Conservation (phyloP, 2,113 vertebrate species). For the Cinclus mexicanus region DNA sequence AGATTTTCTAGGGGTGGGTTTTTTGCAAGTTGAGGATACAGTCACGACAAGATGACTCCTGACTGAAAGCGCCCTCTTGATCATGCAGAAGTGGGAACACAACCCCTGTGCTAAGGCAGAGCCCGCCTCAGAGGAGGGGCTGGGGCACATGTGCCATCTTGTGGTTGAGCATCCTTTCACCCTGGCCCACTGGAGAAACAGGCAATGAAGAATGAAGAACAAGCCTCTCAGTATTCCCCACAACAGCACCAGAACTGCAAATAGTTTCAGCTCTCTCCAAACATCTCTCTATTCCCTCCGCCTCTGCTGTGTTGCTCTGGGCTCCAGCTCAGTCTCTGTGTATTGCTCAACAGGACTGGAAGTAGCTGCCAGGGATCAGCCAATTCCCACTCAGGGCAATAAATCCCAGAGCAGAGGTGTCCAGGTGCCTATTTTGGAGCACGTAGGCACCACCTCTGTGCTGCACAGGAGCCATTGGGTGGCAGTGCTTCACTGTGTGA, state of each 20-base stretch:
- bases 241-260: neutral
- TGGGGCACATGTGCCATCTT: neutral
- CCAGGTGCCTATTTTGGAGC: neutral
- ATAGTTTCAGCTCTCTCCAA: neutral
- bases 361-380: neutral
- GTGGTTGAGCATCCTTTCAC: neutral
- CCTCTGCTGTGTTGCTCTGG: neutral
- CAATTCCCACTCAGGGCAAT: neutral
- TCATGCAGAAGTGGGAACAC: too few relatives aligned
- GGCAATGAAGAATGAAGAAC: neutral
- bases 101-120: neutral
- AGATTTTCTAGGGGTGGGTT: neutral
- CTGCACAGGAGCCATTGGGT: slow-evolving; percentile 48
- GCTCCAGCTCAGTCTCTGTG: neutral
- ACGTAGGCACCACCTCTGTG: neutral
- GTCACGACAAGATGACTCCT: neutral
- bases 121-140: neutral
- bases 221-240: neutral
- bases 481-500: slow-evolving; percentile 36
- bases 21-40: neutral
- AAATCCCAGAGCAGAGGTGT: neutral
- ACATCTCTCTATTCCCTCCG: neutral
- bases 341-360: neutral
- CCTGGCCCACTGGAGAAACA: neutral
- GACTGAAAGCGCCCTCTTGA: neutral